phyloP scores from a whole-genome alignment of 2,888 invertebrate genomes.

The Phania funesta region DNA sequence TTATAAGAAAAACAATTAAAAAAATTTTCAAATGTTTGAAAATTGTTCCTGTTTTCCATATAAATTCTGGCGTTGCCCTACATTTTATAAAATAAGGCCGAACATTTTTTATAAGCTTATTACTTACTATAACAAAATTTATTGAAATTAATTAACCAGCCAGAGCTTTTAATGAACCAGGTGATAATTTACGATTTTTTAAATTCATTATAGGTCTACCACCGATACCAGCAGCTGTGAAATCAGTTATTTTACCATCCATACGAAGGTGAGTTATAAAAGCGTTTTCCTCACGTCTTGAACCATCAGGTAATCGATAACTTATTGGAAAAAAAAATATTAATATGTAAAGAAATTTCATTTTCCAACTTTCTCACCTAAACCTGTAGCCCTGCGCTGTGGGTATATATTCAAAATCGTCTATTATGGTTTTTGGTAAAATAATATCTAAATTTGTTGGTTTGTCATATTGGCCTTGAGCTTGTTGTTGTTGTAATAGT shows the following conservation, averaged over 20 bases:
- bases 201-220: slow-evolving; percentile 53
- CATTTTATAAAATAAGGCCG: neutral
- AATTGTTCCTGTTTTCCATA: too few relatives aligned
- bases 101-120: too few relatives aligned
- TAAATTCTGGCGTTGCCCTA: too few relatives aligned
- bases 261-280: slow-evolving; percentile 68
- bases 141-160: slow-evolving; percentile 70
- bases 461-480: neutral
- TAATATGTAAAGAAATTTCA: neutral
- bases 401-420: slow-evolving; percentile 74
- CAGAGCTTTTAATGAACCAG: slow-evolving; percentile 73
- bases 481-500: neutral
- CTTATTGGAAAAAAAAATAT: slow-evolving; percentile 56
- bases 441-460: slow-evolving; percentile 24
- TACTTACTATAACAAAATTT: too few relatives aligned
- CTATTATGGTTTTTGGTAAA: slow-evolving; percentile 68
- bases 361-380: slow-evolving; percentile 67
- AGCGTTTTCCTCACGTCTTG: slow-evolving; percentile 72
- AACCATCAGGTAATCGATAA: slow-evolving; percentile 72
- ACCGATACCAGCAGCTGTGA: slow-evolving; percentile 40
- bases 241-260: slow-evolving; percentile 40
- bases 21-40: too few relatives aligned
- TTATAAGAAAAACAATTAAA: too few relatives aligned
- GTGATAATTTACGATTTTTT: slow-evolving; percentile 75
- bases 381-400: slow-evolving; percentile 73